phyloP scores from a whole-genome alignment of 2,888 invertebrate genomes.

The Tenthredo notha region DNA sequence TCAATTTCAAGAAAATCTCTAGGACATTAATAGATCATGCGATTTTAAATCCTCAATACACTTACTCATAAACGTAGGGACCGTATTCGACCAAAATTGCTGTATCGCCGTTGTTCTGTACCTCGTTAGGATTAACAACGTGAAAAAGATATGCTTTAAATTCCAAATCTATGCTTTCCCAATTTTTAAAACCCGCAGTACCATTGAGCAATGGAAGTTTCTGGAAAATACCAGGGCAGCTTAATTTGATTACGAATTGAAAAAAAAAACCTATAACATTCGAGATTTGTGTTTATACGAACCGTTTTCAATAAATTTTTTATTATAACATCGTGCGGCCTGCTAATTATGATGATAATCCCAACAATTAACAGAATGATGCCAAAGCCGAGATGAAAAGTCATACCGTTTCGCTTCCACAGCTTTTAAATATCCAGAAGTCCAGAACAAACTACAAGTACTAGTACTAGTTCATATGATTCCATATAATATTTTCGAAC shows the following conservation, averaged over 20 bases:
- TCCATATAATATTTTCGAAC: neutral
- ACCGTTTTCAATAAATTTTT: neutral
- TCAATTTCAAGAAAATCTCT: constrained; percentile 24
- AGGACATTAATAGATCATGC: neutral
- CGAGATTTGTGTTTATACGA: neutral
- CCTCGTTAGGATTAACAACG: constrained; percentile 82
- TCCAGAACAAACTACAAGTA: constrained; percentile 17
- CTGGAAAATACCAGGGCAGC: constrained; percentile 21
- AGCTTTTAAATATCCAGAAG: neutral
- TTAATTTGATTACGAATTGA: neutral
- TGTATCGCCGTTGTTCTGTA: constrained; percentile 79
- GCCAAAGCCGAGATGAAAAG: constrained; percentile 5
- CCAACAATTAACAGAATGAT: constrained; percentile 15
- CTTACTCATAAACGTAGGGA: constrained; percentile 84
- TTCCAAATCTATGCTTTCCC: constrained; percentile 78
- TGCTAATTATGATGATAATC: neutral
- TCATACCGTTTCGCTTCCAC: neutral
- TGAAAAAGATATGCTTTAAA: constrained; percentile 73
- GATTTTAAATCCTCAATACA: constrained; percentile 53
- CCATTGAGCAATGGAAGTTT: constrained; percentile 78
- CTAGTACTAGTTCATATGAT: neutral
- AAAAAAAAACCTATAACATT: neutral
- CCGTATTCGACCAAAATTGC: constrained; percentile 82
- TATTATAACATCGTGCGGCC: neutral
- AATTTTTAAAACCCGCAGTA: constrained; percentile 81